Base-by-base conservation (phyloP, 2,888 invertebrate species). In the Acleris sparsana region DNA sequence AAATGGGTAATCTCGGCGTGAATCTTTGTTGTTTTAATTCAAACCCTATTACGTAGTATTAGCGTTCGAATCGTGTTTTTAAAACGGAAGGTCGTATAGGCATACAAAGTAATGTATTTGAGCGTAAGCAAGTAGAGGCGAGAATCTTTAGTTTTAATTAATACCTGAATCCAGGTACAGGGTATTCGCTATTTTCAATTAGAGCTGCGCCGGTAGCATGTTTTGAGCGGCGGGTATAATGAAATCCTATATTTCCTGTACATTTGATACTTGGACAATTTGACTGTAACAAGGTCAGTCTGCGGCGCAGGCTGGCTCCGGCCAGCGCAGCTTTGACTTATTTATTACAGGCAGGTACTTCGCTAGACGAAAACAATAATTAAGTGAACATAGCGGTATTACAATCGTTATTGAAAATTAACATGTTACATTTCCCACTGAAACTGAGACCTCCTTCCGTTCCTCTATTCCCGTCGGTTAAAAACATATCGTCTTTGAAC, bases 101-200 rank as follows among this genome's bases (percentile, higher is more conserved):
- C 83, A 86, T 83, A 73, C 72, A 71, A 75, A 72, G 75, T 75
- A 77, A 71, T 73, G 58, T 67, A 62, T 72, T 83, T 80, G 82
- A 83, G 82, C 83, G 83, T 85, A 84, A 83, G 85, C 84, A 78
- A 82, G 84, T 82, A 83, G 86, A 85, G 81, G 85, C 86, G 86
- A 86, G 89, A 86, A 88, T 86, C 87, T 88, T 87, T 84, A 84
- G 85, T 87, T 89, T 89, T 90, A 91, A 91, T 91, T 90, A 90
- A 91, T 89, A 86, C 84, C 84, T 83, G 85, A 81, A 86, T 84
- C 86, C 85, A 86, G 83, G 82, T 83, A 84, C 76, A 72, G 73
- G 73, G 78, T 84, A 83, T 84, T 87, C 79, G 83, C 86, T 85
- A 88, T 87, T 87, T 88, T 88, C 89, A 91, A 90, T 89, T 89